Conservation (phyloP, 2,797 vertebrate species). For the Jordanella pulchra region DNA sequence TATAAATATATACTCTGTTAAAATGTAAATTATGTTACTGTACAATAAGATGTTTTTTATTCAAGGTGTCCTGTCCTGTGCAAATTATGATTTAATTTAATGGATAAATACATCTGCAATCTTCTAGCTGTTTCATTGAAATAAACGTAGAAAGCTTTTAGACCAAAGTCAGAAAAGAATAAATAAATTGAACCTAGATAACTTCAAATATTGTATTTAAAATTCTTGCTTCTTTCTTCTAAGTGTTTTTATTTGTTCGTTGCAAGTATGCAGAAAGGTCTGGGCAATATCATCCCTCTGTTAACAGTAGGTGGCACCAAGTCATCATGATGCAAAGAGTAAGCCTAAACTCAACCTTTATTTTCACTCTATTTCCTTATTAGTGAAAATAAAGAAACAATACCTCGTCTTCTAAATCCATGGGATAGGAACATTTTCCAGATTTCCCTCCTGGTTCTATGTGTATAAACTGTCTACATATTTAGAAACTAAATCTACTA, state of each 20-base stretch:
- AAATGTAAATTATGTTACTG: background rate
- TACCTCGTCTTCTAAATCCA: constrained; percentile 13
- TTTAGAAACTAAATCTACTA: constrained; percentile 17
- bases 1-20: background rate
- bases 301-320: constrained; percentile 86
- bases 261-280: constrained; percentile 14
- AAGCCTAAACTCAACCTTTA: constrained; percentile 38
- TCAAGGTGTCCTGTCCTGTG: background rate
- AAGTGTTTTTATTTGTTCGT: constrained; percentile 3
- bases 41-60: background rate
- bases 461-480: constrained; percentile 8
- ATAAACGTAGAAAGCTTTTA: background rate
- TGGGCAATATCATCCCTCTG: constrained; percentile 53
- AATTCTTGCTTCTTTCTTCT: background rate
- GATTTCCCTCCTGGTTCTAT: constrained; percentile 5
- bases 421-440: background rate
- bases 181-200: background rate
- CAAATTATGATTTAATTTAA: background rate
- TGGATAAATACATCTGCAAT: background rate
- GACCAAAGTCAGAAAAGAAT: background rate
- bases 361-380: constrained; percentile 40
- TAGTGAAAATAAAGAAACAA: background rate
- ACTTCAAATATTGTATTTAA: background rate
- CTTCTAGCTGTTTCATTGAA: background rate
- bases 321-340: constrained; percentile 66